A percentile compares a stretch with the other conserved stretches of the same genome.
Conservation (phyloP, 2,113 vertebrate genomes). For the Probosciger aterrimus region DNA sequence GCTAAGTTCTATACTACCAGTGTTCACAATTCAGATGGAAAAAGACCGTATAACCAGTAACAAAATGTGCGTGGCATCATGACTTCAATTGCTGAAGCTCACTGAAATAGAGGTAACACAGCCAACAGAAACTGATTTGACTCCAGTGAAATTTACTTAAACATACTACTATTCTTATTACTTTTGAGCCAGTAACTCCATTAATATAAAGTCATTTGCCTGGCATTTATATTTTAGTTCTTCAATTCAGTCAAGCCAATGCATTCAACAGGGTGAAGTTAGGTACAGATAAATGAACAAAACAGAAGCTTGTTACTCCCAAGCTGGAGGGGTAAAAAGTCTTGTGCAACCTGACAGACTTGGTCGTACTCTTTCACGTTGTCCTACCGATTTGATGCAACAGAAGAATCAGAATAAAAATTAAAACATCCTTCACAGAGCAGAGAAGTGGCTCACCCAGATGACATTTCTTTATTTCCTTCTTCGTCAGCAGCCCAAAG, state of each 20-base stretch:
- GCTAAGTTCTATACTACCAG: not conserved
- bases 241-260: not conserved
- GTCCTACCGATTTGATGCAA: not conserved
- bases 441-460: not conserved
- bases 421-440: not conserved
- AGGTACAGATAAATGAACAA: not conserved
- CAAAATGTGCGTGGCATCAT: not conserved
- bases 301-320: not conserved
- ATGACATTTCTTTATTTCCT: not conserved
- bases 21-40: not conserved
- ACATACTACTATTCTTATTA: not conserved
- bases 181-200: not conserved
- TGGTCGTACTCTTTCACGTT: not conserved
- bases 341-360: not conserved
- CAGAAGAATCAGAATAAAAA: not conserved
- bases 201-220: not conserved
- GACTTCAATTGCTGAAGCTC: not conserved
- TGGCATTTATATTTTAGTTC: not conserved
- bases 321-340: not conserved
- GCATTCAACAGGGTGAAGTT: not conserved
- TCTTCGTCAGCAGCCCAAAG: not conserved
- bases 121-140: not conserved
- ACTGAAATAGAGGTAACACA: accelerated
- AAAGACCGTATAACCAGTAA: not conserved
- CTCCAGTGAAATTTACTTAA: not conserved